Percentiles rank a stretch among this genome's conserved stretches.
Evolutionary conservation across 2,113 vertebrate genomes (phyloP).

Genomic region (Petroica traversi): DNA sequence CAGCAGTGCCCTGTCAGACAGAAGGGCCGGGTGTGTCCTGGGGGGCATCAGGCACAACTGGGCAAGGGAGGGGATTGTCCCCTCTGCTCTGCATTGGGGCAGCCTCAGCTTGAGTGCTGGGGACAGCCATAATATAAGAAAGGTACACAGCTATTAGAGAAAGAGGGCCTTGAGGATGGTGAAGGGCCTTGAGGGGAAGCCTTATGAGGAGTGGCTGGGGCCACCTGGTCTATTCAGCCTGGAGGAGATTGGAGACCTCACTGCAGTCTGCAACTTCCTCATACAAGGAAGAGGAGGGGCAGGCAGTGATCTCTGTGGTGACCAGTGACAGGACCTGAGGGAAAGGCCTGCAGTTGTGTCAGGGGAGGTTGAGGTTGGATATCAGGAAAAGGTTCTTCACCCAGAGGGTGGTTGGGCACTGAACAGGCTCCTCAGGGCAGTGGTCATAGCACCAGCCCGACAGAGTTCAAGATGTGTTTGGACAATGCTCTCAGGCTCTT

Average conservation of each 20-base stretch:
- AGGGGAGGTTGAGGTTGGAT: background rate
- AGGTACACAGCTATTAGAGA: background rate
- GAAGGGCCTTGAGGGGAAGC: background rate
- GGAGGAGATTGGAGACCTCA: background rate
- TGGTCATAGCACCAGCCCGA: background rate
- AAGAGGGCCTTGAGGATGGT: no score
- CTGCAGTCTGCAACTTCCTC: fast-evolving
- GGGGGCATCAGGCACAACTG: fast-evolving
- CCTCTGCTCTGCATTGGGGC: fast-evolving
- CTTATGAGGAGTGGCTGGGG: fast-evolving
- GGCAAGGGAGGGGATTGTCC: background rate
- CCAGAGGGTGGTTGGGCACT: fast-evolving
- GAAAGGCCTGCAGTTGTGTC: background rate
- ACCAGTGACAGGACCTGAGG: background rate
- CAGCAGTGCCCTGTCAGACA: background rate
- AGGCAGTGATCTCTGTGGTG: background rate
- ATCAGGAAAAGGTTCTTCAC: background rate
- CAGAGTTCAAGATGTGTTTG: fast-evolving
- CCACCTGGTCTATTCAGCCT: background rate
- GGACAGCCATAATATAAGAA: background rate
- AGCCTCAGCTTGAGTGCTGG: fast-evolving
- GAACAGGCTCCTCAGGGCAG: background rate
- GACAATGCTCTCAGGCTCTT: background rate
- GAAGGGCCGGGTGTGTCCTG: fast-evolving
- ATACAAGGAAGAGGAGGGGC: fast-evolving